phyloP scores from a whole-genome alignment of 2,888 invertebrate genomes.

The Fissipunctia ypsillon region DNA sequence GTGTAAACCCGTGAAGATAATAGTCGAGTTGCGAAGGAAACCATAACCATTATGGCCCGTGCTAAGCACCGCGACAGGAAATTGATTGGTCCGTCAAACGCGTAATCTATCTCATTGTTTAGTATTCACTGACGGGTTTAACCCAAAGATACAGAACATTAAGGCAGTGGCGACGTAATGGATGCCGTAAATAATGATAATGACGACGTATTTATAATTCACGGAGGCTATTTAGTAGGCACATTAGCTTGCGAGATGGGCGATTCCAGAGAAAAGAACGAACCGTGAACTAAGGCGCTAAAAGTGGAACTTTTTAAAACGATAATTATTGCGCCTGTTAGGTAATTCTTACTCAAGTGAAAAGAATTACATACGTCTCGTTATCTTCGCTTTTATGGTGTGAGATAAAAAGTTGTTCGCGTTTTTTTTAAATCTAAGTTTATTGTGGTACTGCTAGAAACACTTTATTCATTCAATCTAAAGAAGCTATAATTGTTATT shows the following conservation, averaged over 20 bases:
- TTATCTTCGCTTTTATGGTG: not conserved
- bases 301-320: conserved; percentile 27
- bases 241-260: conserved; percentile 55
- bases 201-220: conserved; percentile 49
- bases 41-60: conserved; percentile 70
- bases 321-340: conserved; percentile 14
- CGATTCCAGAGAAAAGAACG: conserved; percentile 56
- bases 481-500: not conserved
- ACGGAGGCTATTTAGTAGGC: conserved; percentile 43
- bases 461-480: not conserved
- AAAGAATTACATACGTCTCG: not conserved
- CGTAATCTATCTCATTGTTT: conserved; percentile 44
- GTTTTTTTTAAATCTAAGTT: not conserved
- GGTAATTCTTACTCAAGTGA: conserved; percentile 19
- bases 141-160: conserved; percentile 22
- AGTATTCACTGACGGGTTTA: conserved; percentile 58
- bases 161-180: conserved; percentile 40
- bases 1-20: conserved; percentile 67
- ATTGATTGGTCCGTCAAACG: conserved; percentile 57
- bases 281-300: conserved; percentile 31
- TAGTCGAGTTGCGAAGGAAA: conserved; percentile 69
- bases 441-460: not conserved
- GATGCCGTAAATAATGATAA: conserved; percentile 34
- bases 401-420: not conserved
- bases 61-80: conserved; percentile 59